Evolutionary conservation across 2,113 vertebrate genomes (phyloP).

Genomic region (Eublepharis macularius): DNA sequence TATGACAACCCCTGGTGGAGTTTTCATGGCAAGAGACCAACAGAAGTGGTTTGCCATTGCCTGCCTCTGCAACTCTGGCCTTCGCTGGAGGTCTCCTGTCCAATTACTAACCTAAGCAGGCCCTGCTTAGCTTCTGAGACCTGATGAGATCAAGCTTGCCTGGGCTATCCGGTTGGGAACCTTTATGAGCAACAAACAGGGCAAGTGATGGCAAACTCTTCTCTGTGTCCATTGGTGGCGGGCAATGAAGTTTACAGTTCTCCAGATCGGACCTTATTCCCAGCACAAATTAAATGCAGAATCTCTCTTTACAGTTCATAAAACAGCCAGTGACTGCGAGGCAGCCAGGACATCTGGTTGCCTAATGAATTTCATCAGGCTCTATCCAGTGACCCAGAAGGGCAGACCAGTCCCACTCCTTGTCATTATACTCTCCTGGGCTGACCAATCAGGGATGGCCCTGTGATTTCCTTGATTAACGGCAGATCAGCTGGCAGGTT

Average conservation of each 20-base stretch:
- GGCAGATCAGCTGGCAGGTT: conserved; percentile 29
- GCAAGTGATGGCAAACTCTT: not conserved
- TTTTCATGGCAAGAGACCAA: too few relatives aligned
- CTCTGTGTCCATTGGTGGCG: not conserved
- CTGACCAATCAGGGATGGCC: not conserved
- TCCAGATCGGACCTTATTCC: not conserved
- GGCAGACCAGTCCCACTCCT: not conserved
- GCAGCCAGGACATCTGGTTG: not conserved
- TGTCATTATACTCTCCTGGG: not conserved
- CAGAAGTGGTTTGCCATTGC: too few relatives aligned
- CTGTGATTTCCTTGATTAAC: not conserved
- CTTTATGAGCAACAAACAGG: not conserved
- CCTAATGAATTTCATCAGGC: not conserved
- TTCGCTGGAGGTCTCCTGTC: too few relatives aligned
- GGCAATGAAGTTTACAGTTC: not conserved
- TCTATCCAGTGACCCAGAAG: not conserved
- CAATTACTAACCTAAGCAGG: too few relatives aligned
- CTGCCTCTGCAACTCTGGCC: too few relatives aligned
- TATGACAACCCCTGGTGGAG: too few relatives aligned
- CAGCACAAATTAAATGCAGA: not conserved
- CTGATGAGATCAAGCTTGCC: too few relatives aligned
- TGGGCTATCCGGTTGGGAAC: too few relatives aligned
- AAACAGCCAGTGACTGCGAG: not conserved
- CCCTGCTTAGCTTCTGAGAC: too few relatives aligned
- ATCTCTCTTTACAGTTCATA: not conserved